These are phyloP conservation scores for Hetaerina titia DNA, from an alignment of 2,888 invertebrate genomes.

Conservation along the genomic window DNA sequence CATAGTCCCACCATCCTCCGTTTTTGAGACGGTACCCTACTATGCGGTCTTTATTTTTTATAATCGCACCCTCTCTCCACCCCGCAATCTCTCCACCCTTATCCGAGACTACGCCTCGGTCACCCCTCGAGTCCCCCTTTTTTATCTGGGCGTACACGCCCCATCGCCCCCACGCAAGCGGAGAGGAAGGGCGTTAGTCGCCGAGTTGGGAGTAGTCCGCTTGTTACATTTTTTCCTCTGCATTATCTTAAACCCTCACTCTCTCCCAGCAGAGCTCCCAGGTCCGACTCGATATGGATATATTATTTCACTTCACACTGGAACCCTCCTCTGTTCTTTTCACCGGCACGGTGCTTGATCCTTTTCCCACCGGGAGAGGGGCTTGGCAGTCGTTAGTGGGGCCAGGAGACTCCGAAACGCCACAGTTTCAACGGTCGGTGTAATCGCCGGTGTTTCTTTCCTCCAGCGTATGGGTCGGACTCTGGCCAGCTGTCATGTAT, in stretches of 20 bases:
- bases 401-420: neutral
- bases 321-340: no score
- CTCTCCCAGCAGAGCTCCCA: no score
- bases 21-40: no score
- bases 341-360: no score
- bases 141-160: neutral
- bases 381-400: neutral
- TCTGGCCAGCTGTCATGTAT: neutral
- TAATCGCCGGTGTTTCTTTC: neutral
- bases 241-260: neutral
- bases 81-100: no score
- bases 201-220: neutral
- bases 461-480: neutral
- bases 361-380: neutral
- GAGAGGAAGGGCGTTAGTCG: neutral
- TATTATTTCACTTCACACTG: no score
- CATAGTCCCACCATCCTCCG: no score
- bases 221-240: neutral
- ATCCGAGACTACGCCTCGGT: no score
- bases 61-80: no score
- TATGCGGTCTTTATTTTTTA: no score
- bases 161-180: neutral
- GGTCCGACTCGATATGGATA: no score
- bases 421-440: neutral
- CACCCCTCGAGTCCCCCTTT: neutral